Evolutionary conservation across 2,797 vertebrate species (phyloP).

Genomic region (Anguilla megastoma): DNA sequence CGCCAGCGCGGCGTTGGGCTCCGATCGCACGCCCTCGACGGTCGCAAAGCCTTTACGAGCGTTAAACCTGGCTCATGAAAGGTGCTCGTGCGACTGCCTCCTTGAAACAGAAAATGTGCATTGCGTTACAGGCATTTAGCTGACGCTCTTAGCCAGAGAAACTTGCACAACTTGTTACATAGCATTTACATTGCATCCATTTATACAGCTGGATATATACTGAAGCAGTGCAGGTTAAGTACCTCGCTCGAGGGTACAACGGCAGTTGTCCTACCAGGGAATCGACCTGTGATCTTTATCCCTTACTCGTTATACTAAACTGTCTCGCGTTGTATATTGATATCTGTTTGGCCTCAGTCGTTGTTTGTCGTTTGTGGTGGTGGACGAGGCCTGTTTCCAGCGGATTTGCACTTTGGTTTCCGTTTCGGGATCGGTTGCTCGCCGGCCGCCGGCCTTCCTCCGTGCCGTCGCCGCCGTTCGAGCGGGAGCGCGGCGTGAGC

Average conservation of each 20-base stretch:
- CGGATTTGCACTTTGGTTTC: background rate
- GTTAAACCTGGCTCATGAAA: background rate
- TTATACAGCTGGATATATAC: too few species aligned
- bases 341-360: background rate
- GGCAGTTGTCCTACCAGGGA: too few species aligned
- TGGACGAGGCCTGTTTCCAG: background rate
- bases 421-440: background rate
- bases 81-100: background rate
- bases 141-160: too few species aligned
- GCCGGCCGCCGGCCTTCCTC: too few species aligned
- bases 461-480: constrained; percentile 30
- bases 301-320: too few species aligned
- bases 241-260: too few species aligned
- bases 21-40: constrained; percentile 52
- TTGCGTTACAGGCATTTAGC: too few species aligned
- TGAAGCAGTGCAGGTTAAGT: too few species aligned
- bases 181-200: too few species aligned
- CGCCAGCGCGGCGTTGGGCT: background rate
- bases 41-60: constrained; percentile 40
- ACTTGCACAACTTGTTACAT: too few species aligned
- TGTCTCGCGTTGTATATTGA: background rate
- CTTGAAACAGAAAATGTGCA: background rate
- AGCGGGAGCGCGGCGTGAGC: constrained; percentile 58
- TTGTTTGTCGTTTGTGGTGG: constrained; percentile 10
- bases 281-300: too few species aligned